phyloP scores from a whole-genome alignment of 2,888 invertebrate genomes.

The Drosophila robusta region DNA sequence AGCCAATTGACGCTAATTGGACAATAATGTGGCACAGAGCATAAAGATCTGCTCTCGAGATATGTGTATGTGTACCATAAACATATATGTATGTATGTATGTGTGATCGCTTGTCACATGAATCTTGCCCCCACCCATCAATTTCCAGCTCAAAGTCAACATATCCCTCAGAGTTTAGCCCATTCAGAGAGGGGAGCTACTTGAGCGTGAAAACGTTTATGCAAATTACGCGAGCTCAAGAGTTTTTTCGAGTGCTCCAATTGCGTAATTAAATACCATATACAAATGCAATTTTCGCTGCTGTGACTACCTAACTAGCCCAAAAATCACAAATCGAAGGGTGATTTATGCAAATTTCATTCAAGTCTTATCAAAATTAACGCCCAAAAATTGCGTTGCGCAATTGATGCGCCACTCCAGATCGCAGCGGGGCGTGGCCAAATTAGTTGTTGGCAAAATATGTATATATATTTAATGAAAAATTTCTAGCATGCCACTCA shows the following conservation, averaged over 20 bases:
- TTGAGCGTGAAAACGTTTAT: conserved; percentile 68
- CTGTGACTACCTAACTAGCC: conserved; percentile 23
- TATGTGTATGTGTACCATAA: background rate
- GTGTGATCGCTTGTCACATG: conserved; percentile 24
- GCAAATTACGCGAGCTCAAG: conserved; percentile 64
- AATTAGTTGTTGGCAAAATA: conserved; percentile 63
- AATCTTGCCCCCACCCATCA: background rate
- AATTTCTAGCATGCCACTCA: conserved; percentile 28
- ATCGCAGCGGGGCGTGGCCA: conserved; percentile 64
- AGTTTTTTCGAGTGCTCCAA: conserved; percentile 69
- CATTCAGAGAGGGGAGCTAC: conserved; percentile 22
- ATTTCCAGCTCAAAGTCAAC: conserved; percentile 2
- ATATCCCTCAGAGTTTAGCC: no score
- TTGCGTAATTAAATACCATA: conserved; percentile 61
- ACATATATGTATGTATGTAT: background rate
- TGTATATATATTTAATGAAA: conserved; percentile 30
- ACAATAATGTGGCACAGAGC: conserved; percentile 51
- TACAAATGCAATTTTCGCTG: conserved; percentile 55
- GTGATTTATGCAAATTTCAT: conserved; percentile 54
- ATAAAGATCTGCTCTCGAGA: conserved; percentile 24
- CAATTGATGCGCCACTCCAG: conserved; percentile 72
- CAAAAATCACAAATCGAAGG: conserved; percentile 24
- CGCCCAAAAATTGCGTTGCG: conserved; percentile 72
- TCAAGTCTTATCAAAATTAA: conserved; percentile 59
- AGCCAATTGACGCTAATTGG: conserved; percentile 72